Evolutionary conservation across 2,797 vertebrate genomes (phyloP).

Genomic region (Hoplostethus mediterraneus): DNA sequence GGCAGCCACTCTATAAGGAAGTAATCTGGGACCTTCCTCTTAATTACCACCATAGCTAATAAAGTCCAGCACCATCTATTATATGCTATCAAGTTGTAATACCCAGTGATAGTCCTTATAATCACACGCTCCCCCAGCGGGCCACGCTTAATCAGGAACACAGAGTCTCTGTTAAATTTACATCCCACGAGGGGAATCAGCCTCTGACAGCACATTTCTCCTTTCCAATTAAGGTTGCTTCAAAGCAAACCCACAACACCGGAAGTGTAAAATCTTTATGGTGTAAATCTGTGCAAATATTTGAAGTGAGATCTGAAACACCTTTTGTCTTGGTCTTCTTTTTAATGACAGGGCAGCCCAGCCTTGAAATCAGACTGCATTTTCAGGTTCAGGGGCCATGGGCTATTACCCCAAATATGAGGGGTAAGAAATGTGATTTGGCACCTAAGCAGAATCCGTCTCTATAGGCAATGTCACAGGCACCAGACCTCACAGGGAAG

Average conservation of each 20-base stretch:
- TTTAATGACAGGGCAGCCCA: not conserved
- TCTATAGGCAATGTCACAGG: not conserved
- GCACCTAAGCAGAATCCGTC: not conserved
- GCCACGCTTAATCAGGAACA: constrained; percentile 49
- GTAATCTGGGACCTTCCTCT: constrained; percentile 35
- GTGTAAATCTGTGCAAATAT: not conserved
- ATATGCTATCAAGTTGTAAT: constrained; percentile 50
- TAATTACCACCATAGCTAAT: constrained; percentile 61
- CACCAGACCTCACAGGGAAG: not conserved
- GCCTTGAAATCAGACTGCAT: not conserved
- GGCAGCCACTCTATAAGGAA: constrained; percentile 34
- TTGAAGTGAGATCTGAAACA: not conserved
- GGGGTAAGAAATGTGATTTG: constrained; percentile 2
- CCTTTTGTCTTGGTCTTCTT: not conserved
- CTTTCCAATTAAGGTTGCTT: constrained; percentile 40
- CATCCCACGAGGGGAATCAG: constrained; percentile 50
- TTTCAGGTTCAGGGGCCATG: not conserved
- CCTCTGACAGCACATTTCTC: constrained; percentile 33
- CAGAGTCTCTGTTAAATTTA: constrained; percentile 56
- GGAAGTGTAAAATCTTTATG: constrained; percentile 22
- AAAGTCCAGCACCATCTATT: constrained; percentile 53
- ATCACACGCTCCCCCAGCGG: constrained; percentile 49
- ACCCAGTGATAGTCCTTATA: constrained; percentile 51
- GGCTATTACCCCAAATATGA: not conserved
- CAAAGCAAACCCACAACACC: not conserved